Conservation (phyloP, 2,113 vertebrate species). For the Macroglossus sobrinus region DNA sequence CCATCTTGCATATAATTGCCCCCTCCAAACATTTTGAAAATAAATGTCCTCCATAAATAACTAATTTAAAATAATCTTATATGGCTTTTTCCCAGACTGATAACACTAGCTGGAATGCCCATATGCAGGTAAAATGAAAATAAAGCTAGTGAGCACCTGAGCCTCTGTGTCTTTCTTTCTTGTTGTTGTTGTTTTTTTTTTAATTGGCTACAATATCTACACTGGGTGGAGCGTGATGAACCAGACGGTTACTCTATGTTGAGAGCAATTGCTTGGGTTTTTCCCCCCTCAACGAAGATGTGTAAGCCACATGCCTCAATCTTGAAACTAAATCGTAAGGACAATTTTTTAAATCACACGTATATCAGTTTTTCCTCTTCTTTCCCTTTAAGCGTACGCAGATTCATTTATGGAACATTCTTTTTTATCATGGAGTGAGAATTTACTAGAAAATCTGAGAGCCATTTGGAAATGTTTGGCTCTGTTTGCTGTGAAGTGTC, state of each 20-base stretch:
- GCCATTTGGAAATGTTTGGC: background rate
- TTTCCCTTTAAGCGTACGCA: background rate
- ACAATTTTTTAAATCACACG: background rate
- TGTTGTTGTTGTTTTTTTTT: too few species aligned
- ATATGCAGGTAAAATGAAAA: background rate
- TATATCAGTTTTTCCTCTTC: background rate
- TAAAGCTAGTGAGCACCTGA: fast-evolving
- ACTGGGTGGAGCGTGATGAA: fast-evolving
- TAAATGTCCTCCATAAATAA: background rate
- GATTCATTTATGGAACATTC: background rate
- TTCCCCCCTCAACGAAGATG: background rate
- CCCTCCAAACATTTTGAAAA: slow-evolving; percentile 4
- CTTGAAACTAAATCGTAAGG: background rate
- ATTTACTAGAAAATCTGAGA: background rate
- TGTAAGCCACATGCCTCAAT: background rate
- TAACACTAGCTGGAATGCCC: background rate
- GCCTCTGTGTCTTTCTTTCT: background rate
- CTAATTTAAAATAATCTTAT: background rate
- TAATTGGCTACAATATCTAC: background rate
- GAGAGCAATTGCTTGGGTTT: background rate
- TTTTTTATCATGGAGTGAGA: background rate
- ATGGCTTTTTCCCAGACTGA: background rate
- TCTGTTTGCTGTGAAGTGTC: background rate
- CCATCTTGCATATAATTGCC: background rate
- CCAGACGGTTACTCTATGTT: background rate